Percentiles rank a stretch among this genome's conserved stretches.
Conservation (phyloP, 2,113 vertebrate species). For the Lontra canadensis region DNA sequence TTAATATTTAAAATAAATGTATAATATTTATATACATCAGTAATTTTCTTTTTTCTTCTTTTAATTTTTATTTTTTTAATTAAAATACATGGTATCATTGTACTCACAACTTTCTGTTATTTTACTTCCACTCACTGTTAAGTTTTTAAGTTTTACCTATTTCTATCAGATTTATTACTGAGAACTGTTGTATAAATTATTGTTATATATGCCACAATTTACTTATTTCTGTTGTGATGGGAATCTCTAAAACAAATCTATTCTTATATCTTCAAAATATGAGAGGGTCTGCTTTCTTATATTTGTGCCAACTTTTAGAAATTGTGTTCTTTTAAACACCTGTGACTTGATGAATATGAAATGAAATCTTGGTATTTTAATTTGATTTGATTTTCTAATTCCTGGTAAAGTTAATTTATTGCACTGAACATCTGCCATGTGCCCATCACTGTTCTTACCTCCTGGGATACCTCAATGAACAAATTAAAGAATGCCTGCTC, state of each 20-base stretch:
- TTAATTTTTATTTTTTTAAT: not conserved
- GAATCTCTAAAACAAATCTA: not conserved
- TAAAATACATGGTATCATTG: not conserved
- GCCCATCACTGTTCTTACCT: accelerated
- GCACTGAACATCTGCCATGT: not conserved
- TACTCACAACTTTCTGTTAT: not conserved
- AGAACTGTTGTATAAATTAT: not conserved
- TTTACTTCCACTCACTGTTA: not conserved
- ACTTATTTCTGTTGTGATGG: not conserved
- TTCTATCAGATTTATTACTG: not conserved
- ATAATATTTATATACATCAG: not conserved
- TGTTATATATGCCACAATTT: not conserved
- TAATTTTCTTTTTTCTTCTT: not conserved
- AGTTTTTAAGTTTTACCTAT: not conserved
- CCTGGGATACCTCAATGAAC: not conserved
- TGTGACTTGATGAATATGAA: not conserved
- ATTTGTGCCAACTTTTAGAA: not conserved
- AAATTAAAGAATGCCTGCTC: not conserved
- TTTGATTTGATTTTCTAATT: not conserved
- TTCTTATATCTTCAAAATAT: not conserved
- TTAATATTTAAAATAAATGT: not conserved
- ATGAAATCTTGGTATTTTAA: not conserved
- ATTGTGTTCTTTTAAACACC: not conserved
- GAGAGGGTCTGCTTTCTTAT: not conserved
- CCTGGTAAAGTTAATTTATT: not conserved